These are phyloP conservation scores for Palythoa grandiflora DNA, from an alignment of 92 coral and sea anemone species.

Conservation along the genomic window DNA sequence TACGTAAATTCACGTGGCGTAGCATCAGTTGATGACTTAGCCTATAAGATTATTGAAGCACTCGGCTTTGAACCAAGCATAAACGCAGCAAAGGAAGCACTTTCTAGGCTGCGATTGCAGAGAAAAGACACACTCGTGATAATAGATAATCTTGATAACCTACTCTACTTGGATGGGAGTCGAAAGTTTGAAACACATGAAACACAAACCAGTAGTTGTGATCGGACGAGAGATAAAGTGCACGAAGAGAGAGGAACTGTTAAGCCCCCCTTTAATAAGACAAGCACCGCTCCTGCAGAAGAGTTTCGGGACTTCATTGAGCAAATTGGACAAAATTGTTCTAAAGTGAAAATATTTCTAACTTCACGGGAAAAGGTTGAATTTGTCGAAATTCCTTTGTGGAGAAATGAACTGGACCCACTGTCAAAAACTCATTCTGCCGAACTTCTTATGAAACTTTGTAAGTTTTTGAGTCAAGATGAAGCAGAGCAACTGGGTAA, in stretches of 20 bases:
- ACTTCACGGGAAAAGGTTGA: constrained; percentile 52
- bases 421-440: constrained; percentile 17
- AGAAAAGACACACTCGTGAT: too few species aligned
- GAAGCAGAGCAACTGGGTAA: constrained; percentile 41
- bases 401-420: constrained; percentile 5
- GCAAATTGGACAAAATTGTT: too few species aligned
- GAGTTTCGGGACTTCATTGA: too few species aligned
- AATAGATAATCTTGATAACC: constrained; percentile 9
- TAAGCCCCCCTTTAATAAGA: too few species aligned
- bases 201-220: constrained; percentile 5
- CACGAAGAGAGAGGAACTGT: neutral
- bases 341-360: constrained; percentile 51
- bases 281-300: too few species aligned
- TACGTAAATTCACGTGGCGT: too few species aligned
- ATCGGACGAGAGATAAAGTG: constrained; percentile 23
- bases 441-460: constrained; percentile 25
- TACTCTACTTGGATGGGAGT: neutral
- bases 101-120: too few species aligned
- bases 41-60: constrained; percentile 42
- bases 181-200: neutral
- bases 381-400: constrained; percentile 9
- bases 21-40: too few species aligned
- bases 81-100: too few species aligned
- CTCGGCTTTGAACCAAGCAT: constrained; percentile 46
- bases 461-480: neutral